A percentile compares a stretch with the other conserved stretches of the same genome.
Conservation (phyloP, 2,113 vertebrate species). For the Gadus macrocephalus region DNA sequence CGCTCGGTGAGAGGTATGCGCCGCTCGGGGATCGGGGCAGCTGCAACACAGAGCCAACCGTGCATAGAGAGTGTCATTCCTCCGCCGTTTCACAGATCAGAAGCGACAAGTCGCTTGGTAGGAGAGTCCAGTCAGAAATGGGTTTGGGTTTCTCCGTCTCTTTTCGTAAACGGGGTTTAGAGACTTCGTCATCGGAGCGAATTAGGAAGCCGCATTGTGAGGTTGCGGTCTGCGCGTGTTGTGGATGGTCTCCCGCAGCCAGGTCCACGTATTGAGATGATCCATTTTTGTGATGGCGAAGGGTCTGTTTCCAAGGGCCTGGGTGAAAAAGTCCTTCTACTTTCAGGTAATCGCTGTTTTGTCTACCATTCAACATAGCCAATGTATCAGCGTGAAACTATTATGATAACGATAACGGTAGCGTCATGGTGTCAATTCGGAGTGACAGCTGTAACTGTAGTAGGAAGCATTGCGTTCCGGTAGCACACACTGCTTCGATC, state of each 20-base stretch:
- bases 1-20: conserved; percentile 40
- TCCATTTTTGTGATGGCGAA: conserved; percentile 87
- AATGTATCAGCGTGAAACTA: too few relatives aligned
- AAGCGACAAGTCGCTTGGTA: neutral
- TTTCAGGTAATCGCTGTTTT: conserved; percentile 77
- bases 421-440: conserved; percentile 20
- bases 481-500: too few relatives aligned
- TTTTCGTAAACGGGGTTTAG: neutral
- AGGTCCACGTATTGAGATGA: conserved; percentile 80
- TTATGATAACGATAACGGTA: neutral
- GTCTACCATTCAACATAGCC: neutral
- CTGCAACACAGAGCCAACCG: conserved; percentile 26
- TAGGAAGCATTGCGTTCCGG: too few relatives aligned
- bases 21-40: conserved; percentile 32
- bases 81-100: neutral
- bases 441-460: conserved; percentile 40
- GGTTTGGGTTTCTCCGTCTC: neutral
- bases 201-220: conserved; percentile 8
- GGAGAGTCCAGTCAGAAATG: neutral
- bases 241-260: conserved; percentile 46
- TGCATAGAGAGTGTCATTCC: conserved; percentile 1
- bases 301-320: conserved; percentile 86
- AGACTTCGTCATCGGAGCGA: neutral
- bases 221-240: conserved; percentile 17
- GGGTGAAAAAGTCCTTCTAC: conserved; percentile 83